Evolutionary conservation across 1,140 invertebrate species (phyloP), one percentile per base, ranked within the genome.

Genomic region (Eciton burchellii): DNA sequence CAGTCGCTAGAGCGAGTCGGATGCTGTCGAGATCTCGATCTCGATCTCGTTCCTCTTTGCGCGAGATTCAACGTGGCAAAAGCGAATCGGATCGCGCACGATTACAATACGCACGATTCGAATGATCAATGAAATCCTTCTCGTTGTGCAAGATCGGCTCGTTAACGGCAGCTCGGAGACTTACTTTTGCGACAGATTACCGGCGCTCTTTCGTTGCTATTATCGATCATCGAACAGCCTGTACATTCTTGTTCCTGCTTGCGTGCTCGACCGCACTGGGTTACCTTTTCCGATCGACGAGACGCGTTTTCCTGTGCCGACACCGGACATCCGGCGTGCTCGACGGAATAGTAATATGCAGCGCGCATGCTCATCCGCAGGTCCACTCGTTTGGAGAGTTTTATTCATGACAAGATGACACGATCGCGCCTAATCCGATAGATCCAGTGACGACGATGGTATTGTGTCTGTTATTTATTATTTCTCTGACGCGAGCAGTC

Each of bases 301-400:
- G 87, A 88, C 79, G 86, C 87, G 87, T 88, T 88, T 88, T 88
- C 87, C 87, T 88, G 86, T 76, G 41, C 62, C 86, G 77, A 85
- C 87, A 65, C 90, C 90, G 91, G 90, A 92, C 86, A 85, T 92
- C 91, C 91, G 91, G 90, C 70, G 87, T 63, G 87, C 83, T 85
- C 81, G 72, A 24, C 74, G 74, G 91, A 91, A 92, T 92, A 92
- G 85, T 89, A 91, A 91, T 90, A 86, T 71, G 54, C 29, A 59
- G 49, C 52, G 52, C 79, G 21, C 57, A 45, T 45, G 63, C 47
- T 45, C 35, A 54, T n/a, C 62, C 43, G 11, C 52, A 24, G 24
- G 3, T 16, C 68, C 60, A 45, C 57, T 83, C 45, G 56, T 26
- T 84, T 65, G 54, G 47, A 24, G 2, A 12, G 35, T 3, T 73